Conservation (phyloP, 1,140 invertebrate species). For the Rhopalosiphum padi region DNA sequence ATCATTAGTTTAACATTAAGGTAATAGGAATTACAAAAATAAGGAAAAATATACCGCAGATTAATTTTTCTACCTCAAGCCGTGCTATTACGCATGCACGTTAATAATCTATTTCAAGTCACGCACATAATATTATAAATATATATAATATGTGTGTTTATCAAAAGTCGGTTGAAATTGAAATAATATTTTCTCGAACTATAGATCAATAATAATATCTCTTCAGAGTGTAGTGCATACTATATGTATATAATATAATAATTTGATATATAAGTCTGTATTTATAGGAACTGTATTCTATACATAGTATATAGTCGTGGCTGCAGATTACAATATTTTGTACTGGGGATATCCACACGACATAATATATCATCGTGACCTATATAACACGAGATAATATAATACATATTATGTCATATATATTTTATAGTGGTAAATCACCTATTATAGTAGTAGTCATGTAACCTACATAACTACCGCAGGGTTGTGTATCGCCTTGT, state of each 20-base stretch:
- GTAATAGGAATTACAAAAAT: neutral
- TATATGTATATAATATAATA: neutral
- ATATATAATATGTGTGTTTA: neutral
- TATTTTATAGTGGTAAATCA: neutral
- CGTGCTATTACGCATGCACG: neutral
- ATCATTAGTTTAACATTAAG: neutral
- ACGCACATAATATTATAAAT: neutral
- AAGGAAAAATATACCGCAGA: neutral
- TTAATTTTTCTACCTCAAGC: neutral
- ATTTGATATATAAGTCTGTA: neutral
- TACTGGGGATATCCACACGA: neutral
- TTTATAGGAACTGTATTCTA: neutral
- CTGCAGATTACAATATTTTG: neutral
- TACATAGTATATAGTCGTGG: neutral
- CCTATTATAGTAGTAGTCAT: neutral
- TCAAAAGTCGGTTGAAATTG: neutral
- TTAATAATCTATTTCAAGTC: slow-evolving; percentile 12
- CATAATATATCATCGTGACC: neutral
- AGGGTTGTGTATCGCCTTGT: neutral
- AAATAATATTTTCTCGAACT: neutral
- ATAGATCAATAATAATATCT: slow-evolving; percentile 9
- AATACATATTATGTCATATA: neutral
- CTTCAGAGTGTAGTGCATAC: neutral
- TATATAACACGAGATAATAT: neutral
- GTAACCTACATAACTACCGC: neutral